phyloP scores from a whole-genome alignment of 1,140 invertebrate genomes.

The Pogonomyrmex barbatus region DNA sequence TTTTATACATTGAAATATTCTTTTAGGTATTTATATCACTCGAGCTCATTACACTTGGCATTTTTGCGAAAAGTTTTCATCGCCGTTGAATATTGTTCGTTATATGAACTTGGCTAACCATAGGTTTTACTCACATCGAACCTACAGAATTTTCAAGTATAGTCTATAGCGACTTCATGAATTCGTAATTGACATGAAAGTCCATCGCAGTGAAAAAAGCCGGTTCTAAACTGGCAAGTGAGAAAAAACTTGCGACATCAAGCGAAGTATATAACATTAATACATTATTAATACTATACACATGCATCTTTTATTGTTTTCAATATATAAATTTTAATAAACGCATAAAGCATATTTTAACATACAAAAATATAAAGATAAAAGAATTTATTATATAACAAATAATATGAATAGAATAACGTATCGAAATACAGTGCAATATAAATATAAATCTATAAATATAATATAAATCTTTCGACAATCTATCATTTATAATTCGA shows the following conservation, averaged over 20 bases:
- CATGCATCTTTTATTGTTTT: background rate
- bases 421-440: no score
- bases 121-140: background rate
- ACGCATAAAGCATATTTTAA: background rate
- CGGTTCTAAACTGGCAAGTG: background rate
- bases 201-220: conserved; percentile 36
- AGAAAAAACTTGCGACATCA: background rate
- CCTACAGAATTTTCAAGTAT: conserved; percentile 48
- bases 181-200: conserved; percentile 44
- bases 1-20: background rate
- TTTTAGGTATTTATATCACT: background rate
- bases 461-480: background rate
- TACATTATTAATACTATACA: background rate
- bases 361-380: background rate
- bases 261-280: background rate
- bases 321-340: background rate
- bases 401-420: background rate
- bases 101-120: conserved; percentile 31
- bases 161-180: conserved; percentile 27
- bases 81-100: conserved; percentile 14
- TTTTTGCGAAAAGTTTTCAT: conserved; percentile 36
- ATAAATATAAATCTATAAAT: background rate
- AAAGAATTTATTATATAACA: background rate
- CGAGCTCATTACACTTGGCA: background rate
- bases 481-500: background rate